Evolutionary conservation across 2,797 vertebrate genomes (phyloP), one percentile per base, ranked within the genome.

Genomic region (Poeciliopsis turneri): DNA sequence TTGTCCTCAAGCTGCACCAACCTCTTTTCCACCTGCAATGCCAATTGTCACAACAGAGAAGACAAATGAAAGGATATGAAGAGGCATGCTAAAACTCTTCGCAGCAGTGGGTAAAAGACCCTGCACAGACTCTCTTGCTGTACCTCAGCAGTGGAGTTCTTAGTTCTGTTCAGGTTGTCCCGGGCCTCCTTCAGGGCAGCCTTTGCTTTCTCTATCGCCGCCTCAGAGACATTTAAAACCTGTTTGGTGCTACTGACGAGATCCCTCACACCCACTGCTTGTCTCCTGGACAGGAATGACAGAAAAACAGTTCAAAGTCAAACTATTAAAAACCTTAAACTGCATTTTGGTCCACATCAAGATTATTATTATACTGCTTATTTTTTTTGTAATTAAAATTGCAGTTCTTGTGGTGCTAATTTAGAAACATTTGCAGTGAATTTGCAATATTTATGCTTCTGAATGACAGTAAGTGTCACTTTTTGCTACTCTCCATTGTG

Each of bases 241-340:
- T 69, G 81, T 70, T 93, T 95, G 0, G 96, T 95, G 6, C 75
- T 87, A 0, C 0, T 85, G 30, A 93, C 89, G 4, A 77, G 82
- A 1, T 93, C 93, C 78, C 92, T 93, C 77, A 96, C 89, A 0
- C 73, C 89, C 66, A 95, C 94, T 1, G 96, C 96, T 78, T 72
- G 81, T 1, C 39, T 81, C 91, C 97, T 98, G 86, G 55, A 86
- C 30, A 83, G 25, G 0, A 41, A 1, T 28, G 72, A 5, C 69
- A 72, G 12, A 73, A 25, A 53, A 20, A 23, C n/a, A 30, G 6
- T 18, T 57, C 10, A 0, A 43, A 41, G 2, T 39, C 4, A 68
- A 41, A 68, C 33, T 20, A 36, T 36, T 36, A 10, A 36, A 64
- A 64, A 36, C 7, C 16, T 33, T 16, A 64, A 64, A 5, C 59